These are phyloP conservation scores for Chaenodraco wilsoni DNA, from an alignment of 2,797 vertebrate species.

Conservation along the genomic window DNA sequence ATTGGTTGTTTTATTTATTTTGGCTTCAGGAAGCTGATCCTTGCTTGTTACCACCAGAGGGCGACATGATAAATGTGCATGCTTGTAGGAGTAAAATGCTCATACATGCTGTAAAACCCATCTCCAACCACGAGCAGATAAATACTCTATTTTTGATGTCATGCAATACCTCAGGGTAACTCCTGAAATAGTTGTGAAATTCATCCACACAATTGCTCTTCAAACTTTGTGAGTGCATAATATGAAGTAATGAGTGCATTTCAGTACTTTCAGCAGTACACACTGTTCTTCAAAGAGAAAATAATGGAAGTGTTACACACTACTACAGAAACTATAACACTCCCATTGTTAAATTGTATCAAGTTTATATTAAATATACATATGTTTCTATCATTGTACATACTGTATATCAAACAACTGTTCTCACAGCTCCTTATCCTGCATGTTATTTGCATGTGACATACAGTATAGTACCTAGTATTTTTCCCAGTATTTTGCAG, in stretches of 20 bases:
- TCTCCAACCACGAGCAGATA: background rate
- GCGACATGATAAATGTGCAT: conserved; percentile 21
- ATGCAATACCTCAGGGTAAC: background rate
- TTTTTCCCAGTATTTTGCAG: background rate
- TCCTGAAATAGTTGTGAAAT: background rate
- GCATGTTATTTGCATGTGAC: background rate
- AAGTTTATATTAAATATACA: too few relatives aligned
- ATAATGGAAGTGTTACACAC: background rate
- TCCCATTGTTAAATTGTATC: too few relatives aligned
- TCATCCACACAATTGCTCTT: too few relatives aligned
- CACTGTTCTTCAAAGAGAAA: background rate
- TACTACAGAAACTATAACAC: background rate
- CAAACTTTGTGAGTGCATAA: too few relatives aligned
- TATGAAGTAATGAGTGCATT: background rate
- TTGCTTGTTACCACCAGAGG: conserved; percentile 57
- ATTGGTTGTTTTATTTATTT: background rate
- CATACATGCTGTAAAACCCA: background rate
- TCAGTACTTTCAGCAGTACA: background rate
- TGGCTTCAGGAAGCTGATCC: background rate
- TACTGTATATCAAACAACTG: too few relatives aligned
- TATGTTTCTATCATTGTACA: background rate
- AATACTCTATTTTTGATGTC: background rate
- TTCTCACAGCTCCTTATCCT: background rate
- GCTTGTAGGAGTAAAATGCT: background rate
- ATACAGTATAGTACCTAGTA: background rate